Evolutionary conservation across 1,140 invertebrate genomes (phyloP), one percentile per base, ranked within the genome.

Genomic region (Homarus americanus): DNA sequence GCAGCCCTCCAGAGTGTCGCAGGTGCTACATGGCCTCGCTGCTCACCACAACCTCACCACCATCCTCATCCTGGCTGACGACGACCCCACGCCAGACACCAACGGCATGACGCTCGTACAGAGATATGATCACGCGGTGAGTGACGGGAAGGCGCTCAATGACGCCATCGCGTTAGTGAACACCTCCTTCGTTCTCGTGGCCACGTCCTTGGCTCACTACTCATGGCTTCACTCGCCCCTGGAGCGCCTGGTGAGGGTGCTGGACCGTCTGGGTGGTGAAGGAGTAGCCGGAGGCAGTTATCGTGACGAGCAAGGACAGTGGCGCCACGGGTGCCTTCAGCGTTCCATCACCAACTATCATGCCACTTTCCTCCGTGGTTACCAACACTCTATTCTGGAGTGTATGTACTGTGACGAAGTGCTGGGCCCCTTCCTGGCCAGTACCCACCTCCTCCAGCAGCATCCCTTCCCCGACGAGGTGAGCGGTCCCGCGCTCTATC

Each of bases 401-500:
- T 94, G 94, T 63, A 93, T 94, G 91, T 93, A 93, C 82, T 94
- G 94, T 92, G 94, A 94, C 90, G 93, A 93, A 58, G 49, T 94
- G 4, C 78, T 92, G 36, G 93, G 93, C 9, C 93, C 94, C 12
- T 94, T 94, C 92, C 72, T 94, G 1, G 82, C 91, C 0, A 91
- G 40, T n/a, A 93, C 92, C 32, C 32, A 49, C 20, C 38, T 91
- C 24, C 49, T 93, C 10, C 84, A 44, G 44, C 34, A 91, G 15
- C 58, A 93, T n/a, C 73, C 79, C 32, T 93, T 94, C 69, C 92
- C 87, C 76, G 85, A 85, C 34, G 53, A 82, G 1, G 49, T 94
- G 32, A 76, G 73, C 34, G 82, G 82, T 10, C 75, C 84, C 12
- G 90, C 92, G 2, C 34, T 93, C 1, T 93, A 93, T 89, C 93